phyloP scores from a whole-genome alignment of 2,888 invertebrate species.

The Rhyacophila evoluta region DNA sequence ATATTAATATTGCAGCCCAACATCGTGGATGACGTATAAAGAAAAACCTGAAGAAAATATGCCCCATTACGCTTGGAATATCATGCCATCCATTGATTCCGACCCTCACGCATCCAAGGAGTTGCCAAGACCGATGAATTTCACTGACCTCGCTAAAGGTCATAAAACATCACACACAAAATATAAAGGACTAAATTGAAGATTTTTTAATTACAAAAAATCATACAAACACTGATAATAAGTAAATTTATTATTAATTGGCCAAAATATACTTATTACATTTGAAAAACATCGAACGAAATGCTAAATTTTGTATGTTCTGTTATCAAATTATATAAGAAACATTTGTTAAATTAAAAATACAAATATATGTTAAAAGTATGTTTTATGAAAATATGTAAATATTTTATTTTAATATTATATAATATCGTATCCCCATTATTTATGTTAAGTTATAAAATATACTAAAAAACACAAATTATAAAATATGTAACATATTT shows the following conservation, averaged over 20 bases:
- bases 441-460: background rate
- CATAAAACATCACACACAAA: background rate
- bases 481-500: background rate
- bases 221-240: background rate
- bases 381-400: slow-evolving; percentile 3
- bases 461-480: background rate
- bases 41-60: slow-evolving; percentile 61
- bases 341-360: background rate
- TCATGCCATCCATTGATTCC: slow-evolving; percentile 62
- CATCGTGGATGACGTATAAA: slow-evolving; percentile 67
- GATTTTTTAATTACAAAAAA: background rate
- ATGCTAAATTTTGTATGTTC: background rate
- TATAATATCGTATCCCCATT: background rate
- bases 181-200: background rate
- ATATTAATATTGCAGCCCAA: slow-evolving; percentile 60
- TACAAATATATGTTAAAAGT: too few species aligned
- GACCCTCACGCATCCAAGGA: slow-evolving; percentile 66
- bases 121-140: slow-evolving; percentile 63
- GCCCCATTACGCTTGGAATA: slow-evolving; percentile 56
- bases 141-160: background rate
- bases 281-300: background rate
- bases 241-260: background rate
- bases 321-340: background rate
- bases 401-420: background rate
- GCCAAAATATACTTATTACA: background rate